These are phyloP conservation scores for Scaptomyza graminum DNA, from an alignment of 1,140 invertebrate species.

Conservation along the genomic window DNA sequence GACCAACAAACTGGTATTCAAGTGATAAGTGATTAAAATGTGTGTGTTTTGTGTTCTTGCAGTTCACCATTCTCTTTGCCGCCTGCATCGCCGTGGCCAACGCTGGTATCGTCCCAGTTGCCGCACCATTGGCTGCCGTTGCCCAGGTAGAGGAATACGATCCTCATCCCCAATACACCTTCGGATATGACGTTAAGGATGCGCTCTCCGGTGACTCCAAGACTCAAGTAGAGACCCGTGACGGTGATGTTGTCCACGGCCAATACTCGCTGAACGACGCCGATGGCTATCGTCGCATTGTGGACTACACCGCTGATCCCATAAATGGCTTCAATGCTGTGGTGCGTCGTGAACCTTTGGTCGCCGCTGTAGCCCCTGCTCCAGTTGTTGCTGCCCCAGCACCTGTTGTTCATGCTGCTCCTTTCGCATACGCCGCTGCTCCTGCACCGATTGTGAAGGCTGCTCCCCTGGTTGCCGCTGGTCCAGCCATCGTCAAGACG, in stretches of 20 bases:
- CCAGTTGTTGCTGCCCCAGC: conserved; percentile 40
- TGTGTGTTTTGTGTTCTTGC: conserved; percentile 38
- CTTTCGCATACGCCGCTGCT: conserved; percentile 52
- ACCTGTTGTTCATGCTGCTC: conserved; percentile 40
- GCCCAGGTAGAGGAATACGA: conserved; percentile 85
- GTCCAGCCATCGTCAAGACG: conserved; percentile 72
- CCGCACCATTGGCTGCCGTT: conserved; percentile 78
- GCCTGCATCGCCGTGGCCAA: conserved; percentile 78
- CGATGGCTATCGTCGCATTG: conserved; percentile 83
- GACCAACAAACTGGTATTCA: not conserved
- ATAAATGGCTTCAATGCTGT: conserved; percentile 84
- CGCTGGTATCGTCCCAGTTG: conserved; percentile 77
- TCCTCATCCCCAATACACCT: conserved; percentile 88
- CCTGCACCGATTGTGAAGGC: conserved; percentile 40
- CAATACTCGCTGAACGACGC: conserved; percentile 83
- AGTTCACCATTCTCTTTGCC: conserved; percentile 79
- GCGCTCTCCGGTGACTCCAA: conserved; percentile 84
- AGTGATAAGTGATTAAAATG: conserved; percentile 21
- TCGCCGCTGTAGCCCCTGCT: conserved; percentile 72
- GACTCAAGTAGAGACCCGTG: conserved; percentile 81
- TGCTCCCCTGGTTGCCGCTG: conserved; percentile 42
- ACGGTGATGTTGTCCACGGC: conserved; percentile 84
- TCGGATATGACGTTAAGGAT: conserved; percentile 88
- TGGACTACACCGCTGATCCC: conserved; percentile 82
- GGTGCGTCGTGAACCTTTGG: conserved; percentile 80